These are phyloP conservation scores for Porites lutea DNA, from an alignment of 64 coral and sea anemone species.

Conservation along the genomic window DNA sequence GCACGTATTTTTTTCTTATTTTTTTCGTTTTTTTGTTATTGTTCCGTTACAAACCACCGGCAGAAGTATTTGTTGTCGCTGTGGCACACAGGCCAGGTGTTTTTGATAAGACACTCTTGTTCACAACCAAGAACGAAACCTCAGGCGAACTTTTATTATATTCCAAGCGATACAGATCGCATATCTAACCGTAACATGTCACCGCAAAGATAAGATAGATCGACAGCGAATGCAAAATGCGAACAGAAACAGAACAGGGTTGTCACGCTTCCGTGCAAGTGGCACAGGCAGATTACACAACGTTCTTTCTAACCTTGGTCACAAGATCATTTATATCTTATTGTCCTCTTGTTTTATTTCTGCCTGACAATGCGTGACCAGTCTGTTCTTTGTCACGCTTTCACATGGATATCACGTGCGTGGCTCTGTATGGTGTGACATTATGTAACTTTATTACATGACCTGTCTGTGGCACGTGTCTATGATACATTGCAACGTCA, in stretches of 20 bases:
- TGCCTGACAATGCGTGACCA: no score
- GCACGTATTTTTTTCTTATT: no score
- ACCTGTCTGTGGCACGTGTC: neutral
- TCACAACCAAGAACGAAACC: neutral
- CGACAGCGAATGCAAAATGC: neutral
- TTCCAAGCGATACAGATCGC: neutral
- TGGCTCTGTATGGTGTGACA: neutral
- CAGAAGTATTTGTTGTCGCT: no score
- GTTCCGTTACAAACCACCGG: no score
- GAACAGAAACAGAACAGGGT: neutral
- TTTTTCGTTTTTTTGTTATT: no score
- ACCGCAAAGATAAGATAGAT: neutral
- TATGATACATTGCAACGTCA: no score
- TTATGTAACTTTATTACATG: neutral
- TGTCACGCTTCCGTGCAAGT: neutral
- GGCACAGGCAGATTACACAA: no score
- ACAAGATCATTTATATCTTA: no score
- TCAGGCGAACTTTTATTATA: neutral
- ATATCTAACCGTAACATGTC: neutral
- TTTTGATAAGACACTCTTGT: no score
- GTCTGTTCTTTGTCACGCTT: neutral
- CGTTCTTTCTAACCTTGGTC: no score
- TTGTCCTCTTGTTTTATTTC: no score
- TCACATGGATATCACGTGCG: slow-evolving; percentile 12
- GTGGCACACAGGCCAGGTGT: no score